Conservation (phyloP, 2,797 vertebrate genomes). For the Halcyon chelicuti region DNA sequence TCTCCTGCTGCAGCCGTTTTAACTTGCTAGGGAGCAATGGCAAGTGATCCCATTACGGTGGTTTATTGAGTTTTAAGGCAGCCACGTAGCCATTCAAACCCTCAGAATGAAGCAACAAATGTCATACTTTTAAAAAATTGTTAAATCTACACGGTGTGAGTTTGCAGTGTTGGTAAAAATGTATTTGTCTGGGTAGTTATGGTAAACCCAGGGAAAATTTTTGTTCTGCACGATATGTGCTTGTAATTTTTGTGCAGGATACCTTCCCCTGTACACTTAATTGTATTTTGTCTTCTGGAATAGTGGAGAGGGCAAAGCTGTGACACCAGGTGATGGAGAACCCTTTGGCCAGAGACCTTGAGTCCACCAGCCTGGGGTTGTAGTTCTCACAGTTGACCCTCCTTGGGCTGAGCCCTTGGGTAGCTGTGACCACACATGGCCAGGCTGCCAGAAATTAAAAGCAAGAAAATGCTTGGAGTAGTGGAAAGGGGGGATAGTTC, state of each 20-base stretch:
- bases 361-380: accelerated
- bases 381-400: neutral
- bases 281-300: neutral
- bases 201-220: neutral
- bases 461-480: neutral
- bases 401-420: neutral
- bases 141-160: accelerated
- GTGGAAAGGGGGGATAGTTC: neutral
- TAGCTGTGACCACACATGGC: accelerated
- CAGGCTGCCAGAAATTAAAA: neutral
- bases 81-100: neutral
- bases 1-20: neutral
- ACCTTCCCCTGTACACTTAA: neutral
- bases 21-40: neutral
- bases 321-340: neutral
- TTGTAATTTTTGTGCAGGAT: neutral
- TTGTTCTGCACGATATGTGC: neutral
- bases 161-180: neutral
- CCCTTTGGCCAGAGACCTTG: neutral
- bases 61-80: neutral
- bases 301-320: neutral
- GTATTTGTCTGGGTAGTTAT: neutral
- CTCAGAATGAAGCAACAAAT: neutral
- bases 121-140: neutral
- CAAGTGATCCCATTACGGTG: neutral